Evolutionary conservation across 2,888 invertebrate species (phyloP).

Genomic region (Tachina lurida): DNA sequence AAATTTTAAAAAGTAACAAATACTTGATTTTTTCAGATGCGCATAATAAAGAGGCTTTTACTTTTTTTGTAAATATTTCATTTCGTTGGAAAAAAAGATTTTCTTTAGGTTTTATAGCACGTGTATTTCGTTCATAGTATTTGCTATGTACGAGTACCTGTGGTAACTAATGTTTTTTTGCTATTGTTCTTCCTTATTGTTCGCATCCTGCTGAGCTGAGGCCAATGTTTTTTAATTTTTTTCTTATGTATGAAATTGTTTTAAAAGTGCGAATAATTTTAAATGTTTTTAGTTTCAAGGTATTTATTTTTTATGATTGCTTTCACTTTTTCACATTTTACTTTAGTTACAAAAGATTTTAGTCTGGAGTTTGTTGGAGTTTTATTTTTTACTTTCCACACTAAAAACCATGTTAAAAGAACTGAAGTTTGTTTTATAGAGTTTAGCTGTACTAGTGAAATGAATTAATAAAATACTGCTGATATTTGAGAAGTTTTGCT

Average conservation of each 20-base stretch:
- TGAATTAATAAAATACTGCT: constrained; percentile 26
- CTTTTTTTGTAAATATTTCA: constrained; percentile 10
- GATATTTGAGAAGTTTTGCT: neutral
- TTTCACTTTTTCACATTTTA: constrained; percentile 4
- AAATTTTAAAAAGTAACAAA: neutral
- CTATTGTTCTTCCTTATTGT: neutral
- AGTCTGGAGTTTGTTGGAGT: neutral
- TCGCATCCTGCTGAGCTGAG: constrained; percentile 17
- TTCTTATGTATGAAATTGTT: constrained; percentile 30
- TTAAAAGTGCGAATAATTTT: constrained; percentile 62
- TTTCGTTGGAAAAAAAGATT: constrained; percentile 16
- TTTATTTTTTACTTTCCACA: neutral
- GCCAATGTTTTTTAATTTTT: neutral
- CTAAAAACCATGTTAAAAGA: constrained; percentile 35
- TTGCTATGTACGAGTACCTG: neutral
- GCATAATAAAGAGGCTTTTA: neutral
- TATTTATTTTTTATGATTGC: constrained; percentile 17
- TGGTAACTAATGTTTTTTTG: neutral
- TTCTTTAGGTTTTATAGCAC: neutral
- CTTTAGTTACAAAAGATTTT: constrained; percentile 24
- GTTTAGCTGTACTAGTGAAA: constrained; percentile 16
- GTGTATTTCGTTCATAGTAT: neutral
- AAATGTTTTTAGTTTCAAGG: constrained; percentile 45
- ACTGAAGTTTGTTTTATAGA: constrained; percentile 28
- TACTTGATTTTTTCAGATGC: neutral